phyloP scores from a whole-genome alignment of 2,888 invertebrate genomes.

The Polydrusus tereticollis region DNA sequence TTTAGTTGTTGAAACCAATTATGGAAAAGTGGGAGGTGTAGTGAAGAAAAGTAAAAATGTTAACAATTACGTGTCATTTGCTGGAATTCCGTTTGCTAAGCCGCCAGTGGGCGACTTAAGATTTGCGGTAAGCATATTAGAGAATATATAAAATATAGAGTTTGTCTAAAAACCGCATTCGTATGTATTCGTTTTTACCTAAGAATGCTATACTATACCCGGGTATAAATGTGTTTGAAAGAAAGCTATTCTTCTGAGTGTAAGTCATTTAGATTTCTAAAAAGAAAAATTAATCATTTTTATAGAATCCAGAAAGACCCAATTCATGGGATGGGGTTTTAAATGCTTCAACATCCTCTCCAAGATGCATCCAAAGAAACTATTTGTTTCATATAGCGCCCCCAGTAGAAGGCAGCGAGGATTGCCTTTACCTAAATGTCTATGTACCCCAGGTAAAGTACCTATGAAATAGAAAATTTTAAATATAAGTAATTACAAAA shows the following conservation, averaged over 20 bases:
- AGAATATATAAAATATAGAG: neutral
- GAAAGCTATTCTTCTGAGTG: neutral
- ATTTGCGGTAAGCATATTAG: conserved; percentile 54
- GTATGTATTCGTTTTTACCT: no score
- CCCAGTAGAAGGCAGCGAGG: conserved; percentile 65
- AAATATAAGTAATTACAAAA: no score
- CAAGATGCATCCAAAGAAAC: conserved; percentile 67
- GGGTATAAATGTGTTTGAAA: neutral
- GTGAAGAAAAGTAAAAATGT: conserved; percentile 47
- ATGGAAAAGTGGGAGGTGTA: conserved; percentile 50
- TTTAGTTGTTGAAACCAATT: neutral
- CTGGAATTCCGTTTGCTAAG: conserved; percentile 57
- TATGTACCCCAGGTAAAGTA: conserved; percentile 62
- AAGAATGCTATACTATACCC: no score
- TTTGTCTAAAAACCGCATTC: neutral
- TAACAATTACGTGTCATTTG: conserved; percentile 50
- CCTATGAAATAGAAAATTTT: no score
- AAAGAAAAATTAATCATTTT: neutral
- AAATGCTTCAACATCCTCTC: conserved; percentile 61
- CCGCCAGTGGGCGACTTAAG: conserved; percentile 56
- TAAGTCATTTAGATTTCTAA: neutral
- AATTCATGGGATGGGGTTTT: conserved; percentile 56
- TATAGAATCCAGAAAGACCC: conserved; percentile 57
- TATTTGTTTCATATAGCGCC: conserved; percentile 57
- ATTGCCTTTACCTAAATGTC: conserved; percentile 69